These are phyloP conservation scores for Papilio dardanus DNA, from an alignment of 1,140 invertebrate species.

Conservation along the genomic window DNA sequence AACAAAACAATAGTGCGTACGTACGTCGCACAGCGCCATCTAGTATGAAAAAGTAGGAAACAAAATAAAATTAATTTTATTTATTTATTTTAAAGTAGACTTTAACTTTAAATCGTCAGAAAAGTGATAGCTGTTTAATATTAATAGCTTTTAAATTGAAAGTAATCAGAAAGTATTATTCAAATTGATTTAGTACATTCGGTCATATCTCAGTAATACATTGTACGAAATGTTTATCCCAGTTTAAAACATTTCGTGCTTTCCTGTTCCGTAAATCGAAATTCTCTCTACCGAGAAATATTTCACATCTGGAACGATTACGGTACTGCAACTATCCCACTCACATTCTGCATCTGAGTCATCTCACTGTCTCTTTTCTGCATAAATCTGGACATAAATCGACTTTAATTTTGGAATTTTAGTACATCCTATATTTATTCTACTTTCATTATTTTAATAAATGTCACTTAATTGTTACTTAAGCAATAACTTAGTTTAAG, in stretches of 20 bases:
- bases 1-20: too few species aligned
- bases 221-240: conserved; percentile 8
- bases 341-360: background rate
- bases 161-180: background rate
- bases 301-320: conserved; percentile 40
- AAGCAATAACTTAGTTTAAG: too few species aligned
- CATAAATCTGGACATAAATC: background rate
- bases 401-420: background rate
- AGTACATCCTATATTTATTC: background rate
- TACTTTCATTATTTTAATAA: background rate
- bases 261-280: conserved; percentile 38
- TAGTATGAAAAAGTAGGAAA: too few species aligned
- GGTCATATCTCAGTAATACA: background rate
- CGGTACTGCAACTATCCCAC: conserved; percentile 27
- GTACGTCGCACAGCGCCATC: too few species aligned
- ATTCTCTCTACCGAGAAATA: conserved; percentile 41
- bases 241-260: conserved; percentile 19
- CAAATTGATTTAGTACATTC: background rate
- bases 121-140: background rate
- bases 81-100: background rate
- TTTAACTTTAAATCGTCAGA: background rate
- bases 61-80: too few species aligned
- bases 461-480: background rate
- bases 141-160: background rate
- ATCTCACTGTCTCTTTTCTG: background rate